Conservation (phyloP, 2,797 vertebrate species). For the Schizopygopsis pylzovi region DNA sequence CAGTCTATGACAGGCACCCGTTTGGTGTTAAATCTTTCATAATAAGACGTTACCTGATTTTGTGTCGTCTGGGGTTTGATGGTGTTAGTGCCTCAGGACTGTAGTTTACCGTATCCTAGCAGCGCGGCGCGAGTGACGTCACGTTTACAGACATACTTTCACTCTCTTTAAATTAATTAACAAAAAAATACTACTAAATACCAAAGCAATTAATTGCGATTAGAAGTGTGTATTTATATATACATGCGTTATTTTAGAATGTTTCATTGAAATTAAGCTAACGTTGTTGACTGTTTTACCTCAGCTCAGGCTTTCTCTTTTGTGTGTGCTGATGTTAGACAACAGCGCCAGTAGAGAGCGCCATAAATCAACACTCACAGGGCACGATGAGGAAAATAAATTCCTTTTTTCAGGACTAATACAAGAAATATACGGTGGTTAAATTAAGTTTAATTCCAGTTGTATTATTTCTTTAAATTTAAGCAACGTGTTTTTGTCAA, state of each 20-base stretch:
- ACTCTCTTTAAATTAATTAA: neutral
- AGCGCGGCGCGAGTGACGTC: constrained; percentile 12
- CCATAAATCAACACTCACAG: neutral
- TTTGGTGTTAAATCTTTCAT: neutral
- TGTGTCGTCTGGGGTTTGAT: neutral
- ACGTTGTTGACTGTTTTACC: neutral
- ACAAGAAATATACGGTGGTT: neutral
- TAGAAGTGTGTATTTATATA: neutral
- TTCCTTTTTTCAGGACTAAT: neutral
- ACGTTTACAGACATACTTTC: neutral
- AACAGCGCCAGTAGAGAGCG: neutral
- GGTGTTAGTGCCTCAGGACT: neutral
- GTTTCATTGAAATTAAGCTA: neutral
- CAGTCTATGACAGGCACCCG: neutral
- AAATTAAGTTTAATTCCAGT: neutral
- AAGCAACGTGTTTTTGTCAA: no score
- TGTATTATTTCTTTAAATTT: neutral
- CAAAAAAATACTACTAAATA: neutral
- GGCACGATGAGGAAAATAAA: neutral
- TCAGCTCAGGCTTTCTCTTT: neutral
- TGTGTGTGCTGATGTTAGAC: neutral
- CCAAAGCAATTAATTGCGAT: neutral
- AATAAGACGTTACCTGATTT: constrained; percentile 4
- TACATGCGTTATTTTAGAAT: neutral
- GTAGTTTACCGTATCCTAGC: constrained; percentile 65